phyloP scores from a whole-genome alignment of 2,888 invertebrate genomes.

The Apamea anceps region DNA sequence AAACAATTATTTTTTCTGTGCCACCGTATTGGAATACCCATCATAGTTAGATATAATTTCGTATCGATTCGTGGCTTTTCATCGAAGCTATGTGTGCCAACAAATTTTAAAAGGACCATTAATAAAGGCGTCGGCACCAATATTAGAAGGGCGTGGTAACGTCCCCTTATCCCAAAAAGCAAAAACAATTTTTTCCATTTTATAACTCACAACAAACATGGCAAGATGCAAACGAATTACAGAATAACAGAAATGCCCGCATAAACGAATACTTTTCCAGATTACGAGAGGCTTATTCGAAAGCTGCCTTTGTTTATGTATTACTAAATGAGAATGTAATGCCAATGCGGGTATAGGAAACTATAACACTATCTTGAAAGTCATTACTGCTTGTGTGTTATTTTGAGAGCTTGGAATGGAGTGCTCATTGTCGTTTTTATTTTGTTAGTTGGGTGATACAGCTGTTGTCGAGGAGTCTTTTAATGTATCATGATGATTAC shows the following conservation, averaged over 20 bases:
- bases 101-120: conserved; percentile 37
- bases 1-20: conserved; percentile 33
- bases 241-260: conserved; percentile 45
- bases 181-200: conserved; percentile 25
- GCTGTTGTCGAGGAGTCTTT: background rate
- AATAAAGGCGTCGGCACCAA: conserved; percentile 28
- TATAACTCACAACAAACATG: conserved; percentile 14
- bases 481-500: background rate
- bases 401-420: conserved; percentile 39
- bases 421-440: conserved; percentile 19
- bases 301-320: conserved; percentile 45
- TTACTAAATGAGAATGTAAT: conserved; percentile 30
- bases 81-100: conserved; percentile 4
- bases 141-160: background rate
- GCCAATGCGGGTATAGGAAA: conserved; percentile 54
- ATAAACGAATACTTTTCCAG: conserved; percentile 31
- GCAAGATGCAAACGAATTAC: conserved; percentile 15
- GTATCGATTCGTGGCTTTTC: conserved; percentile 31
- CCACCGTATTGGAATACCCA: conserved; percentile 17
- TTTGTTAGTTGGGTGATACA: background rate
- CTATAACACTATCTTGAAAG: conserved; percentile 35
- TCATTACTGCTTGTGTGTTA: conserved; percentile 14
- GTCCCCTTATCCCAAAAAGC: conserved; percentile 9
- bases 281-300: conserved; percentile 48
- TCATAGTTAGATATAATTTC: conserved; percentile 29